Conservation (phyloP, 2,888 invertebrate genomes). For the Nineta flava region DNA sequence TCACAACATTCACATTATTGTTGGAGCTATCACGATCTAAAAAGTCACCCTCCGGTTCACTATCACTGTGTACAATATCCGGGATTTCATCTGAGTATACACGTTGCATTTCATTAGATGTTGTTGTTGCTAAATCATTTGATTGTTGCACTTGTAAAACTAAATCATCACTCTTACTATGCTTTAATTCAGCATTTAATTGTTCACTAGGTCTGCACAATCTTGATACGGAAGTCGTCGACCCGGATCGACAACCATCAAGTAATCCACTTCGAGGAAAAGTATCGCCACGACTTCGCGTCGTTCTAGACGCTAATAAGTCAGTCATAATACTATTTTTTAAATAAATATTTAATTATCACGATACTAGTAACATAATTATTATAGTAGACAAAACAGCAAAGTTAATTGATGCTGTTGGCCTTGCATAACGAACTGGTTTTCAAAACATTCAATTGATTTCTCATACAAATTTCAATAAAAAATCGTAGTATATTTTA, state of each 20-base stretch:
- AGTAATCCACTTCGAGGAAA: constrained; percentile 26
- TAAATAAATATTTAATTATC: too few relatives aligned
- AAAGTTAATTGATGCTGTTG: not conserved
- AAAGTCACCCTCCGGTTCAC: constrained; percentile 22
- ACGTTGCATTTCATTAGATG: constrained; percentile 28
- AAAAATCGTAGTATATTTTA: too few relatives aligned
- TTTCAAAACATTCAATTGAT: not conserved
- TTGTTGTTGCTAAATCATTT: constrained; percentile 21
- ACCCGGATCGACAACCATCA: constrained; percentile 23
- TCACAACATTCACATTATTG: constrained; percentile 15
- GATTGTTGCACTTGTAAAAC: constrained; percentile 27
- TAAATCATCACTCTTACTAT: constrained; percentile 34
- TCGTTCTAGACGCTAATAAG: constrained; percentile 23
- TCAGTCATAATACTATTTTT: constrained; percentile 22
- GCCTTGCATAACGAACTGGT: constrained; percentile 1
- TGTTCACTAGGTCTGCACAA: constrained; percentile 23
- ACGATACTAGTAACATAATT: not conserved
- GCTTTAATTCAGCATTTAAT: constrained; percentile 29
- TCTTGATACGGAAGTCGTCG: constrained; percentile 11
- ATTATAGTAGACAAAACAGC: not conserved
- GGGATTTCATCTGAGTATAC: constrained; percentile 28
- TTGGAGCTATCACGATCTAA: constrained; percentile 15
- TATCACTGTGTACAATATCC: constrained; percentile 19
- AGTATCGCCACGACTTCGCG: constrained; percentile 25
- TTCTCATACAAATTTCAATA: too few relatives aligned